Percentiles rank a stretch among this genome's conserved stretches.
Conservation (phyloP, 2,888 invertebrate genomes). For the Leptodirus hochenwartii region DNA sequence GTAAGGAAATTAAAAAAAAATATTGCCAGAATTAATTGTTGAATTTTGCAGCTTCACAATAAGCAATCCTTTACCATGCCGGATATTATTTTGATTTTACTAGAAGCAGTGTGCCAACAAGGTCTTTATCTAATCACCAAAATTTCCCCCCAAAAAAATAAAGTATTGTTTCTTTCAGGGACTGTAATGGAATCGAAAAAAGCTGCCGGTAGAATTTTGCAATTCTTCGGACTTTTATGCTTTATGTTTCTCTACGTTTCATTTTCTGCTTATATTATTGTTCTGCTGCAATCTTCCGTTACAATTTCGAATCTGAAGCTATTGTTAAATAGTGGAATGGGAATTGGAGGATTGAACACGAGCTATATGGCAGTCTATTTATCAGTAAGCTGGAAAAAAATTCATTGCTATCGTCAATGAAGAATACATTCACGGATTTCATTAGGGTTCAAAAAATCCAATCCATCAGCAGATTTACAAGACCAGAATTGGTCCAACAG, state of each 20-base stretch:
- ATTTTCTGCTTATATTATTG: conserved; percentile 32
- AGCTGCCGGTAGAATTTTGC: conserved; percentile 24
- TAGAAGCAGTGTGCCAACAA: conserved; percentile 32
- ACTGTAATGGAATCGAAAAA: conserved; percentile 22
- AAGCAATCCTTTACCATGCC: conserved; percentile 18
- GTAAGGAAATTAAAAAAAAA: conserved; percentile 8
- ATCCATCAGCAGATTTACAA: conserved; percentile 23
- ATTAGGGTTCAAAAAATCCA: conserved; percentile 20
- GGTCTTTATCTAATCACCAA: conserved; percentile 18
- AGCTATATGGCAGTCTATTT: conserved; percentile 27
- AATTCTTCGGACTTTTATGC: conserved; percentile 25
- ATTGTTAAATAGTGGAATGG: conserved; percentile 26
- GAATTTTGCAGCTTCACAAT: too few relatives aligned
- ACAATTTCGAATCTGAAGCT: conserved; percentile 25
- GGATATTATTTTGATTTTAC: conserved; percentile 27
- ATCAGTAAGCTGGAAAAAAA: conserved; percentile 18
- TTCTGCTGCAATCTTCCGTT: conserved; percentile 28
- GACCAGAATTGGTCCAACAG: conserved; percentile 23
- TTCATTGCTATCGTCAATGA: conserved; percentile 2
- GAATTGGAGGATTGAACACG: conserved; percentile 25
- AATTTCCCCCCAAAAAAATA: not conserved
- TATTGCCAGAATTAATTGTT: too few relatives aligned
- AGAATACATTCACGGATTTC: conserved; percentile 1
- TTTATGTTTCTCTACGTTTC: conserved; percentile 30
- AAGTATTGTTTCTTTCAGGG: conserved; percentile 17